Evolutionary conservation across 2,113 vertebrate genomes (phyloP), one percentile per base, ranked within the genome.

Genomic region (Melozone crissalis): DNA sequence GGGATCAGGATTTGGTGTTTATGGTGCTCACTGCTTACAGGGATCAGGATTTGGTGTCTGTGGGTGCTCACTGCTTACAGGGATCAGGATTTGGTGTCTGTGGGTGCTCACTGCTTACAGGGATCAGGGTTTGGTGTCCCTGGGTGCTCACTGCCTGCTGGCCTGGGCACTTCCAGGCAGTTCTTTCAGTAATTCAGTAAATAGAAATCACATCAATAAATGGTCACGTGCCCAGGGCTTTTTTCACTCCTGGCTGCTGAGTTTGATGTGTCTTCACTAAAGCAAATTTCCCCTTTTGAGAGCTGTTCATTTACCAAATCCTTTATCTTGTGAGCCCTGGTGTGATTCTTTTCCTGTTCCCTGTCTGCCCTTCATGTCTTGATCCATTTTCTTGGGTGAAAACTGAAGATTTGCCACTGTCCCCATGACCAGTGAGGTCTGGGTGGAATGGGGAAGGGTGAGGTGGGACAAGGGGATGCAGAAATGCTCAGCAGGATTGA

Each of bases 141-240:
- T 15, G 49, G 49, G 26, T 52, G 47, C 24, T 82, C 66, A 13
- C 4, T 37, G 5, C 18, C 41, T 78, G 44, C 57, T 44, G 26
- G 9, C 35, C 66, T 1, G 1, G 37, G 39, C 17, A 28, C 24
- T 26, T 11, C 2, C 7, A 74, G 9, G 3, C 49, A 5, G 7
- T 59, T 63, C 19, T 63, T 79, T 47, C 30, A 47, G 7, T 13
- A 52, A 52, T 27, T 43, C 12, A 9, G 17, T 77, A 78, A 83
- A 82, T 75, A 67, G 65, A 58, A 43, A 57, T 21, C 8, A 3
- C 5, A 2, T 67, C 26, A 10, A 37, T 7, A 20, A 12, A 2
- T 2, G 5, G 30, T 31, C 15, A 3, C 3, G 0, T 39, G 44
- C 49, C 82, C 73, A 44, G 55, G 19, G 28, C 39, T 21, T 43